Percentiles rank a stretch among this genome's conserved stretches.
Conservation (phyloP, 2,113 vertebrate species). For the Pundamilia nyererei region DNA sequence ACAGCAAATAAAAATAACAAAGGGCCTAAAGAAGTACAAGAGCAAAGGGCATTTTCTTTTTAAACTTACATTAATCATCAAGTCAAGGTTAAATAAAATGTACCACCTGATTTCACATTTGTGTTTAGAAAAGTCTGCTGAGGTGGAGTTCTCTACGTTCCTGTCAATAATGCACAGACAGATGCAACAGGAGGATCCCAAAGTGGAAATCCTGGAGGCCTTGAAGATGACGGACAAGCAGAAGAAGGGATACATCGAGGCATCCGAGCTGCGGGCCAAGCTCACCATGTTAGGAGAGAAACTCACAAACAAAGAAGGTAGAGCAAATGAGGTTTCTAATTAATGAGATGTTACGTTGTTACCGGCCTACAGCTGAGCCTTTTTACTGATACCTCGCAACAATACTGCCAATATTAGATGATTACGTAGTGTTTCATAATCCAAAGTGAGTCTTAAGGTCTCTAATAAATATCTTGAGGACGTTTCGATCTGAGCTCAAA, state of each 20-base stretch:
- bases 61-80: not conserved
- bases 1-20: not conserved
- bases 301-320: conserved; percentile 88
- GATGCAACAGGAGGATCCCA: conserved; percentile 86
- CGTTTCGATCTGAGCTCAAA: not conserved
- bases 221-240: conserved; percentile 88
- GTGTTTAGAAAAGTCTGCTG: conserved; percentile 72
- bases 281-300: conserved; percentile 88
- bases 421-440: not conserved
- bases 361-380: not conserved
- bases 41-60: not conserved
- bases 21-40: not conserved
- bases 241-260: conserved; percentile 79
- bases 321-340: not conserved
- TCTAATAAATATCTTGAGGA: not conserved
- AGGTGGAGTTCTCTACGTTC: conserved; percentile 95
- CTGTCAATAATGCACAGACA: conserved; percentile 91
- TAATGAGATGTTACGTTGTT: not conserved
- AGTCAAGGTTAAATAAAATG: not conserved
- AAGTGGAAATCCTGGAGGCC: conserved; percentile 84
- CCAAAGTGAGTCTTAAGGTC: not conserved
- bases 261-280: conserved; percentile 81
- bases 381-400: not conserved
- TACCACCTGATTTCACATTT: not conserved
- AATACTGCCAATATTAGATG: not conserved